phyloP scores from a whole-genome alignment of 53 echinoderm and acorn worm species.

The Pentamera pediparva region DNA sequence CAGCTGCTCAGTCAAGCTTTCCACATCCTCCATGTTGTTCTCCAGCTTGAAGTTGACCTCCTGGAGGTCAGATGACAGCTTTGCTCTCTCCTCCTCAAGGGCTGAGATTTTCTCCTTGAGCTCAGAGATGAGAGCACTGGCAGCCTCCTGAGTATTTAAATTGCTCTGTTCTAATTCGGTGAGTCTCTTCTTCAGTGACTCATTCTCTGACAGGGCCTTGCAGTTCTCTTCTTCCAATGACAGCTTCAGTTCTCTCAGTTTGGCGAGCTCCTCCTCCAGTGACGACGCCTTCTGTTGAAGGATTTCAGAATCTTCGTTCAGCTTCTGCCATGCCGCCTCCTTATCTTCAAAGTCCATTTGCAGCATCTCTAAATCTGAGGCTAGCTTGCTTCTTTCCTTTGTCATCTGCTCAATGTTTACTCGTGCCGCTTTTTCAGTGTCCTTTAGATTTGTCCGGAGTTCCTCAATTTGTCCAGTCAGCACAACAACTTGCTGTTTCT shows the following conservation, averaged over 20 bases:
- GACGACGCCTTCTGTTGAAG: slow-evolving; percentile 13
- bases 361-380: slow-evolving; percentile 55
- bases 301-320: slow-evolving; percentile 15
- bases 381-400: slow-evolving; percentile 36
- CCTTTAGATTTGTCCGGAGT: slow-evolving; percentile 27
- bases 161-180: neutral
- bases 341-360: slow-evolving; percentile 63
- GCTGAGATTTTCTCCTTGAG: slow-evolving; percentile 33
- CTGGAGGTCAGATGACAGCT: slow-evolving; percentile 33
- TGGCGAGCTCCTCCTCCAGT: slow-evolving; percentile 3
- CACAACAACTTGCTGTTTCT: neutral
- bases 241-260: neutral
- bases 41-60: slow-evolving; percentile 53
- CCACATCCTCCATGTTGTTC: slow-evolving; percentile 63
- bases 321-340: slow-evolving; percentile 24
- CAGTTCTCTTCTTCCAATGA: slow-evolving; percentile 6
- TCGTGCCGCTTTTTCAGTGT: slow-evolving; percentile 41
- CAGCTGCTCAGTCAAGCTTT: slow-evolving; percentile 51
- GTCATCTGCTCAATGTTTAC: slow-evolving; percentile 10
- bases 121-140: neutral
- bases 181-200: slow-evolving; percentile 3
- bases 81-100: slow-evolving; percentile 32
- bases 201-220: slow-evolving; percentile 2
- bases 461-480: slow-evolving; percentile 37
- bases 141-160: neutral